Percentiles rank a stretch among this genome's conserved stretches.
These are phyloP conservation scores for Mareca strepera DNA, from an alignment of 2,797 vertebrate genomes.

Conservation along the genomic window DNA sequence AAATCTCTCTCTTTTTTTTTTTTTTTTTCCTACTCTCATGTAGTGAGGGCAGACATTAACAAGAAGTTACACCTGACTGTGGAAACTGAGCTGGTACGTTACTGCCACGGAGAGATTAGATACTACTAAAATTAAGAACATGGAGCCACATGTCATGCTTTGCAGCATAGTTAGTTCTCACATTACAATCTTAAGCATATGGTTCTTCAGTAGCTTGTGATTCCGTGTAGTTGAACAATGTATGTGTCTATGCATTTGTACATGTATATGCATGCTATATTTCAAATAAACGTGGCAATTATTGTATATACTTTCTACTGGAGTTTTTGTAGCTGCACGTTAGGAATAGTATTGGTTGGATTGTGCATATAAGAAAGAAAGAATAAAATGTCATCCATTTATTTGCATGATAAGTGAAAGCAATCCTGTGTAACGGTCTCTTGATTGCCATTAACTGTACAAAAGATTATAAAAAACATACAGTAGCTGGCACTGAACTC, in stretches of 20 bases:
- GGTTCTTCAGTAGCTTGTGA: not conserved
- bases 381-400: not conserved
- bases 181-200: conserved; percentile 47
- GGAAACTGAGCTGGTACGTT: conserved; percentile 60
- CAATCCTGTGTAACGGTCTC: not conserved
- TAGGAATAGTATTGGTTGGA: not conserved
- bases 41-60: conserved; percentile 6
- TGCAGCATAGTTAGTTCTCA: conserved; percentile 60
- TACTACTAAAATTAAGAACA: conserved; percentile 58
- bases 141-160: conserved; percentile 48
- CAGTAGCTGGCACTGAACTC: conserved; percentile 53
- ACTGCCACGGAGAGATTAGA: conserved; percentile 53
- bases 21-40: not conserved
- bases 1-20: not conserved
- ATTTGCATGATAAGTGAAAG: not conserved
- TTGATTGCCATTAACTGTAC: not conserved
- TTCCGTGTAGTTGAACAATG: not conserved
- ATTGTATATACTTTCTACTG: not conserved
- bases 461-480: not conserved
- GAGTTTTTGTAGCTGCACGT: not conserved
- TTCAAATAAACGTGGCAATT: not conserved
- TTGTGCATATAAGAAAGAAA: not conserved
- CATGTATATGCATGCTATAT: not conserved
- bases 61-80: conserved; percentile 46
- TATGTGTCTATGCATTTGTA: not conserved